phyloP scores from a whole-genome alignment of 2,888 invertebrate species.

The Tigriopus californicus region DNA sequence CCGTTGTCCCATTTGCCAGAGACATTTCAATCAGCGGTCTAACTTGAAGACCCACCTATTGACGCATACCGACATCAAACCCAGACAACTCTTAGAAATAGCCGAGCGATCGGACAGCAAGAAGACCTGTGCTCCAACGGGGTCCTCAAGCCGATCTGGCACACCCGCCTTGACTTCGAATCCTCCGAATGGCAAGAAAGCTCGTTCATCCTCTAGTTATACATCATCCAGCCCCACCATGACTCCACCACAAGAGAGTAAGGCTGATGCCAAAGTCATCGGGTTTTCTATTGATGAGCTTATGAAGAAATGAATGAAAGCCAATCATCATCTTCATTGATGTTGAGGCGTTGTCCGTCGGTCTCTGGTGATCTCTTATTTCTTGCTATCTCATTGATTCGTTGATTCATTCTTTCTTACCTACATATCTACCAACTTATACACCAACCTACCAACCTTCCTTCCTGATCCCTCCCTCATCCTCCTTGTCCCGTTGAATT shows the following conservation, averaged over 20 bases:
- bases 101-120: slow-evolving; percentile 8
- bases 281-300: slow-evolving; percentile 13
- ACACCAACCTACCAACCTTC: too few species aligned
- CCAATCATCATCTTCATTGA: background rate
- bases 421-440: background rate
- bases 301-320: background rate
- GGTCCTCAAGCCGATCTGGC: background rate
- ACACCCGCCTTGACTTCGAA: background rate
- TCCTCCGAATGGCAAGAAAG: background rate
- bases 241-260: background rate
- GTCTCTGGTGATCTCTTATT: background rate
- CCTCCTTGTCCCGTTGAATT: too few species aligned
- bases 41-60: slow-evolving; percentile 73
- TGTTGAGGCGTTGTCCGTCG: background rate
- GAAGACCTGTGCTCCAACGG: background rate
- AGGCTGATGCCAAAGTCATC: background rate
- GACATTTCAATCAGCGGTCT: slow-evolving; percentile 71
- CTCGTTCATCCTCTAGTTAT: too few species aligned
- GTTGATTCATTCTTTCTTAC: background rate
- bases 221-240: background rate
- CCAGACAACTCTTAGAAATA: slow-evolving; percentile 24
- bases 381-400: background rate
- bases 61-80: slow-evolving; percentile 76
- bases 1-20: slow-evolving; percentile 72
- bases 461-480: too few species aligned